Conservation (phyloP, 2,888 invertebrate species). For the Hydrotaea cyrtoneurina region DNA sequence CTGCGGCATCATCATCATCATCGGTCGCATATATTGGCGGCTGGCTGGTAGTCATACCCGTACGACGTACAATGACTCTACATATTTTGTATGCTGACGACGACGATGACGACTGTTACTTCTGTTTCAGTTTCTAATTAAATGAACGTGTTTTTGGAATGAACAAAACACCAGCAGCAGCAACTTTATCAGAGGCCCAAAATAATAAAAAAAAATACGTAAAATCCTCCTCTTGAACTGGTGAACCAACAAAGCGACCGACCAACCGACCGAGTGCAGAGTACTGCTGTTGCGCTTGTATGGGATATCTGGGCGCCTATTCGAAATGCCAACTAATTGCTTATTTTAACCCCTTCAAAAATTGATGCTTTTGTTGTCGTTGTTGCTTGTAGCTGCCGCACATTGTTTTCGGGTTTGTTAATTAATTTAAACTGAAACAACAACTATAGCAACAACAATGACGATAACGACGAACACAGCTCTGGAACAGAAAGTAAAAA, state of each 20-base stretch:
- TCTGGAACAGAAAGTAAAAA: too few species aligned
- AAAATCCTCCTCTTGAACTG: conserved; percentile 47
- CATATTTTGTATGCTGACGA: conserved; percentile 54
- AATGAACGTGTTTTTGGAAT: conserved; percentile 57
- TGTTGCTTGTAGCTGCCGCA: conserved; percentile 52
- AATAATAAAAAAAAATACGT: background rate
- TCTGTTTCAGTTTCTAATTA: conserved; percentile 56
- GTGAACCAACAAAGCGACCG: conserved; percentile 8
- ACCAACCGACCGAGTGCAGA: conserved; percentile 7
- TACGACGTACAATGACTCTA: conserved; percentile 56
- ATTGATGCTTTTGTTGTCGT: conserved; percentile 55
- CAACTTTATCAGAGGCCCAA: conserved; percentile 25
- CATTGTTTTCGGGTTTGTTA: conserved; percentile 73
- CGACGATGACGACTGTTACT: conserved; percentile 48
- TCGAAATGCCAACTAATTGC: conserved; percentile 72
- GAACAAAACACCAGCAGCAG: conserved; percentile 34
- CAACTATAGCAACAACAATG: conserved; percentile 67
- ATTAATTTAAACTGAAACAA: conserved; percentile 72
- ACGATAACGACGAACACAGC: conserved; percentile 66
- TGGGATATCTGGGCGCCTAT: conserved; percentile 69
- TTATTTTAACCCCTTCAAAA: conserved; percentile 78
- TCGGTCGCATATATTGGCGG: background rate
- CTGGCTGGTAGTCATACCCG: background rate
- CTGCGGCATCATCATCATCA: background rate
- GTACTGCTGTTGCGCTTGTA: conserved; percentile 36